phyloP scores from a whole-genome alignment of 2,113 vertebrate species.

The Daboia siamensis region DNA sequence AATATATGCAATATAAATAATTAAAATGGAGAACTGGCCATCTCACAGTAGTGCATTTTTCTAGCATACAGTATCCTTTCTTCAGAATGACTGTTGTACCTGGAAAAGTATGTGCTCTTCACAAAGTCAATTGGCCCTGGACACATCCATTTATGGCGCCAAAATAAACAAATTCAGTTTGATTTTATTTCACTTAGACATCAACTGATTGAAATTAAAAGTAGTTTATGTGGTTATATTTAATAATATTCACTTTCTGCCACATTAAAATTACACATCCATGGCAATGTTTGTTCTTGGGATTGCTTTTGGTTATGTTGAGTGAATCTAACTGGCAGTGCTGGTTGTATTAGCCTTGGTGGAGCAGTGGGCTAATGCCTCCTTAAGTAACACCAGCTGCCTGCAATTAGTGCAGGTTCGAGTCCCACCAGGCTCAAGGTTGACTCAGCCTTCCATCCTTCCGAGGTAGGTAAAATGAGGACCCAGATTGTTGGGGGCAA shows the following conservation, averaged over 20 bases:
- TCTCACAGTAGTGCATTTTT: background rate
- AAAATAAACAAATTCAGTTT: background rate
- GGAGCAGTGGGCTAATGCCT: too few relatives aligned
- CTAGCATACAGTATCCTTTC: background rate
- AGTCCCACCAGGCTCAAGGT: too few relatives aligned
- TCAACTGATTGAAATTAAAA: background rate
- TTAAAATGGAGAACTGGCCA: background rate
- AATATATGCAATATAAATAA: background rate
- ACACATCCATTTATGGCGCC: background rate
- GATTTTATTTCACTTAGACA: background rate
- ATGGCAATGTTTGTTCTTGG: background rate
- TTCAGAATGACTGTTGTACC: background rate
- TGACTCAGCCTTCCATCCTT: too few relatives aligned
- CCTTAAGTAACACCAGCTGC: too few relatives aligned
- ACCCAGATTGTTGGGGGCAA: too few relatives aligned
- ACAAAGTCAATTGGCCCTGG: background rate
- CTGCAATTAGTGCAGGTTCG: too few relatives aligned
- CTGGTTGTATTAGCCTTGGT: too few relatives aligned
- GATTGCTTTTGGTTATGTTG: background rate
- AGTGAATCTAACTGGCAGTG: background rate
- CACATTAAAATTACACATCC: background rate
- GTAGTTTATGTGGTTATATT: background rate
- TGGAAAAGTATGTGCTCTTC: background rate
- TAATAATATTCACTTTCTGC: background rate
- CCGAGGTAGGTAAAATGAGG: too few relatives aligned